A percentile compares a stretch with the other conserved stretches of the same genome.
phyloP scores from a whole-genome alignment of 2,113 vertebrate genomes.

The Ammodytes marinus region DNA sequence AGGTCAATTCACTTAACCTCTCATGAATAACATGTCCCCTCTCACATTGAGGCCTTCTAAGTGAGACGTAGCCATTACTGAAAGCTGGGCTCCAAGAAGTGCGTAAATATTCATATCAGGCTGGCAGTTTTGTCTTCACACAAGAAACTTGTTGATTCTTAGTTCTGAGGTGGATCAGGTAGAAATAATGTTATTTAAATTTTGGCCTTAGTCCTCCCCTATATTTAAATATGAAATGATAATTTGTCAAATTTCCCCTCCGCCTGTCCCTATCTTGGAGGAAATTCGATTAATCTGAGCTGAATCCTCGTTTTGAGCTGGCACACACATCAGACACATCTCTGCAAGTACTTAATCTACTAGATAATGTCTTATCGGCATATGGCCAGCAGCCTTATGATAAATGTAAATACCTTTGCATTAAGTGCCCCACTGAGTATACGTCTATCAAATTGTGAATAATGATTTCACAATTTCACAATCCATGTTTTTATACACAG shows the following conservation, averaged over 20 bases:
- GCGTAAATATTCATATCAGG: constrained; percentile 74
- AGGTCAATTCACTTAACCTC: constrained; percentile 80
- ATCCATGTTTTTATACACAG: constrained; percentile 1
- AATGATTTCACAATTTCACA: constrained; percentile 28
- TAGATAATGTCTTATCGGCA: constrained; percentile 29
- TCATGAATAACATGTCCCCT: constrained; percentile 76
- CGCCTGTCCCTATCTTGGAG: constrained; percentile 16
- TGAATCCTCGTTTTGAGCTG: constrained; percentile 9
- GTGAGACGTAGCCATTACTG: constrained; percentile 67
- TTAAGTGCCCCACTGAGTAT: constrained; percentile 28
- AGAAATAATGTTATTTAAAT: constrained; percentile 50
- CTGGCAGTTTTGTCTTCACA: constrained; percentile 33
- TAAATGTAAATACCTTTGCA: constrained; percentile 37
- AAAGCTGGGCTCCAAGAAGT: constrained; percentile 54
- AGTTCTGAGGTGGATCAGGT: constrained; percentile 26
- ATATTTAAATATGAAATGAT: constrained; percentile 51
- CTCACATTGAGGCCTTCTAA: constrained; percentile 62
- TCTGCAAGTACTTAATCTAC: constrained; percentile 1
- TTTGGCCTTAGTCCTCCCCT: constrained; percentile 27
- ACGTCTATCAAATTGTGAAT: constrained; percentile 35
- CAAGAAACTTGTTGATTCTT: constrained; percentile 31
- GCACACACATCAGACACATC: constrained; percentile 1
- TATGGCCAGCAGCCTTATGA: constrained; percentile 31
- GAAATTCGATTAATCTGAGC: constrained; percentile 27
- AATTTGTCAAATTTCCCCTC: constrained; percentile 40